phyloP scores from a whole-genome alignment of 2,113 vertebrate species.

The Plotosus lineatus region DNA sequence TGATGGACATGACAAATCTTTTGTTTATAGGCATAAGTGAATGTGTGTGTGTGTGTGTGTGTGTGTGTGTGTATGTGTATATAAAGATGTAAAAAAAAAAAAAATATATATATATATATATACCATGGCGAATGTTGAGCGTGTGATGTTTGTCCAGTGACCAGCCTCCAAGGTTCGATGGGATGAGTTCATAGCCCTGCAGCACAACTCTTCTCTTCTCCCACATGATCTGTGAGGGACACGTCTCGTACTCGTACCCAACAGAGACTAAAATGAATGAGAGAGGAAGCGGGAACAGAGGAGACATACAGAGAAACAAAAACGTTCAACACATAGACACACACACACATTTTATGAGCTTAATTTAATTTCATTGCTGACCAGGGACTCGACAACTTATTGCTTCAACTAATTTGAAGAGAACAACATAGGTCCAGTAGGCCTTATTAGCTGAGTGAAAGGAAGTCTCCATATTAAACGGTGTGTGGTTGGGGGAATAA shows the following conservation, averaged over 20 bases:
- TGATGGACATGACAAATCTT: too few species aligned
- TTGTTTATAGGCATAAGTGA: background rate
- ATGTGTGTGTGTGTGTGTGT: background rate
- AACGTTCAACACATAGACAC: conserved; percentile 31
- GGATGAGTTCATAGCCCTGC: conserved; percentile 88
- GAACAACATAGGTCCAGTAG: conserved; percentile 33
- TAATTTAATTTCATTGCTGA: conserved; percentile 52
- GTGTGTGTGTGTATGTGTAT: too few species aligned
- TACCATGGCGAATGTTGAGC: conserved; percentile 84
- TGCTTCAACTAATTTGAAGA: conserved; percentile 44
- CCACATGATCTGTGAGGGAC: conserved; percentile 83
- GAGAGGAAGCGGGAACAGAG: background rate
- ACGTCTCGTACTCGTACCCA: conserved; percentile 87
- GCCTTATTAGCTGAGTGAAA: conserved; percentile 43
- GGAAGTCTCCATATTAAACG: conserved; percentile 44
- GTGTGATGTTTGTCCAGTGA: conserved; percentile 87
- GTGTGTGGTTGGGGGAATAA: conserved; percentile 21
- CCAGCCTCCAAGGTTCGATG: conserved; percentile 86
- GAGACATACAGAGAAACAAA: conserved; percentile 9
- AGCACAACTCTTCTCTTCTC: conserved; percentile 84
- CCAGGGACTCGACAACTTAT: conserved; percentile 44
- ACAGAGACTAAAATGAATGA: conserved; percentile 78
- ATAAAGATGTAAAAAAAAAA: too few species aligned
- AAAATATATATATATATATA: too few species aligned
- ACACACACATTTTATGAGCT: conserved; percentile 23